phyloP scores from a whole-genome alignment of 2,113 vertebrate species.

The Periophthalmus modestus region DNA sequence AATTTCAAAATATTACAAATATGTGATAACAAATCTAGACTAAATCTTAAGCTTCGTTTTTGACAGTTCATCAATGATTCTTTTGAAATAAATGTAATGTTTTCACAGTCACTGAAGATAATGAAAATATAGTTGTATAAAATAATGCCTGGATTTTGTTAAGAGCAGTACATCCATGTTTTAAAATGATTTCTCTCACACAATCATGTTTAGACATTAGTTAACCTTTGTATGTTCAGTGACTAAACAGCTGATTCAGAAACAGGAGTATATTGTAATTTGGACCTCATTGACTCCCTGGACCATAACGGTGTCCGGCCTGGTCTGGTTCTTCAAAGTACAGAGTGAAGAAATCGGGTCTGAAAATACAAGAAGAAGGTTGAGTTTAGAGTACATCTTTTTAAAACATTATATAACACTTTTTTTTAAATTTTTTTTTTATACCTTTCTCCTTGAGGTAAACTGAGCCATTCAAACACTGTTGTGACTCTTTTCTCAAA shows the following conservation, averaged over 20 bases:
- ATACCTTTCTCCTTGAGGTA: slow-evolving; percentile 74
- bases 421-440: neutral
- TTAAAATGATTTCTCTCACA: neutral
- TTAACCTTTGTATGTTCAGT: neutral
- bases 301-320: slow-evolving; percentile 80
- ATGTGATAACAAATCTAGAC: no score
- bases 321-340: slow-evolving; percentile 91
- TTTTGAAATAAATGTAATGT: no score
- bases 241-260: neutral
- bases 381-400: neutral
- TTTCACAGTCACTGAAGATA: no score
- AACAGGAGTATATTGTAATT: neutral
- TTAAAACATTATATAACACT: neutral
- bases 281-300: slow-evolving; percentile 1
- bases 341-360: slow-evolving; percentile 88
- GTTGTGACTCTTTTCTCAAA: slow-evolving; percentile 65
- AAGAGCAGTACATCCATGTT: neutral
- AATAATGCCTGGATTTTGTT: neutral
- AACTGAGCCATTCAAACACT: slow-evolving; percentile 70
- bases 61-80: no score
- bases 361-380: slow-evolving; percentile 48
- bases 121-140: neutral
- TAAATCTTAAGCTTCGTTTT: no score
- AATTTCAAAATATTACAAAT: no score
- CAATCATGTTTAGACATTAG: neutral